Percentiles rank a stretch among this genome's conserved stretches.
Conservation (phyloP, 2,113 vertebrate species). For the human (Homo sapiens) region GRCh38 chr5:104566001-104566500, state of each 20-base stretch:
- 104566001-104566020: background rate
- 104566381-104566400: constrained; percentile 10
- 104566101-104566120: background rate
- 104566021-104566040: constrained; percentile 8
- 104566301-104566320: background rate
- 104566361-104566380: background rate
- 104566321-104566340: background rate
- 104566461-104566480: background rate
- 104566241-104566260: background rate
- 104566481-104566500: background rate
- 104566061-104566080: background rate
- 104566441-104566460: background rate
- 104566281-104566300: background rate
- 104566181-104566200: constrained; percentile 7
- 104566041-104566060: constrained; percentile 7
- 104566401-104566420: background rate
- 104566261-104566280: background rate
- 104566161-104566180: background rate
- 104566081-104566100: background rate
- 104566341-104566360: background rate
- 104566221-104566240: background rate
- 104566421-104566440: background rate
- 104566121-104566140: constrained; percentile 20
- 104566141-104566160: background rate
- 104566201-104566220: background rate